Percentiles rank a stretch among this genome's conserved stretches.
Evolutionary conservation across 2,888 invertebrate genomes (phyloP).

Genomic region (Diadegma fenestrale): DNA sequence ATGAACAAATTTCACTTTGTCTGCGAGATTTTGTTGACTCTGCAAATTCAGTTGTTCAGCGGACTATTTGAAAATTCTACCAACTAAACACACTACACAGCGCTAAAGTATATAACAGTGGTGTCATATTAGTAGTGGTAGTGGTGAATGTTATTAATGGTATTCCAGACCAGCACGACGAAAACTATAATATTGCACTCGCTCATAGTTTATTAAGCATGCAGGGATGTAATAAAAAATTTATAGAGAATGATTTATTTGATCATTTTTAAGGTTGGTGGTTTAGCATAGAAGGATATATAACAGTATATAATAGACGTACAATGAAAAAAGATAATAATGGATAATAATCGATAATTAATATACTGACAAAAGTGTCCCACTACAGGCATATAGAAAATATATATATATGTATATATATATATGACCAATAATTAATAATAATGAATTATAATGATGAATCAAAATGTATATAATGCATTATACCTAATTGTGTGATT

Average conservation of each 20-base stretch:
- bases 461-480: constrained; percentile 63
- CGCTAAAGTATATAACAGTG: constrained; percentile 26
- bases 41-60: no score
- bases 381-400: constrained; percentile 69
- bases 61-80: constrained; percentile 8
- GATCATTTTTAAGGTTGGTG: constrained; percentile 77
- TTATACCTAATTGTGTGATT: constrained; percentile 61
- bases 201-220: constrained; percentile 68
- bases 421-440: constrained; percentile 58
- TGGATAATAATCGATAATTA: constrained; percentile 65
- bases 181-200: constrained; percentile 60
- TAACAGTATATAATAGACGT: constrained; percentile 67
- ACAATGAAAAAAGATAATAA: constrained; percentile 64
- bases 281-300: constrained; percentile 75
- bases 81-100: constrained; percentile 17
- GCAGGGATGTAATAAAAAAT: constrained; percentile 73
- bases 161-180: constrained; percentile 60
- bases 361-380: constrained; percentile 67
- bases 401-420: constrained; percentile 41
- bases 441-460: constrained; percentile 60
- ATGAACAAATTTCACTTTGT: no score
- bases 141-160: constrained; percentile 38
- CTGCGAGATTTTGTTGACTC: no score
- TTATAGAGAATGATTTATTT: constrained; percentile 79
- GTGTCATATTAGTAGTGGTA: constrained; percentile 41